A percentile compares a stretch with the other conserved stretches of the same genome.
phyloP scores from a whole-genome alignment of 1,140 invertebrate species.

The Leptinotarsa undecemlineata region DNA sequence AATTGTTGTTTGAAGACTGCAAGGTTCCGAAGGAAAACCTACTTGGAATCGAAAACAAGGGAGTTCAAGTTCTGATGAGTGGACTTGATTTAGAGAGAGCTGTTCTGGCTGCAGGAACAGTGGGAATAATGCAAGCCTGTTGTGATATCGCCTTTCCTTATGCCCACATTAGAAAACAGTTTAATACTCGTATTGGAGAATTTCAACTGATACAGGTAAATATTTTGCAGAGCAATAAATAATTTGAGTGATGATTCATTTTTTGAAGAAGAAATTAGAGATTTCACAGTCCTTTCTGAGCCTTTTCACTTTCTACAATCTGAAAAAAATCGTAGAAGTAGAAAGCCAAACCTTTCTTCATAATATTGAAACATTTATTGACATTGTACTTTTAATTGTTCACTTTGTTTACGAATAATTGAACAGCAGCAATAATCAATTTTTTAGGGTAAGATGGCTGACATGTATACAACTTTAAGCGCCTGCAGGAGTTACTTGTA shows the following conservation, averaged over 20 bases:
- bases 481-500: constrained; percentile 91
- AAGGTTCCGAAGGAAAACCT: constrained; percentile 83
- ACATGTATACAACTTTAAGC: constrained; percentile 93
- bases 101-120: constrained; percentile 82
- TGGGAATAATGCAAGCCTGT: constrained; percentile 94
- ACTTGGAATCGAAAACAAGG: constrained; percentile 84
- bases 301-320: no score
- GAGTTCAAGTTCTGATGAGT: constrained; percentile 93
- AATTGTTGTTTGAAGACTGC: constrained; percentile 96
- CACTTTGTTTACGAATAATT: no score
- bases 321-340: no score
- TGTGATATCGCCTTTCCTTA: constrained; percentile 95
- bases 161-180: constrained; percentile 92
- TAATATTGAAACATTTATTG: no score
- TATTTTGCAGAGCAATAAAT: background rate
- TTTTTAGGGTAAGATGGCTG: constrained; percentile 91
- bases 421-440: background rate
- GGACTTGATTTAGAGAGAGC: constrained; percentile 93
- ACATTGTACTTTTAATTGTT: no score
- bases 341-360: no score
- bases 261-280: no score
- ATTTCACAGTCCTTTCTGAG: no score
- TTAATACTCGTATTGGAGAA: constrained; percentile 85
- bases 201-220: constrained; percentile 88
- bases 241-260: no score